Conservation (phyloP, 2,113 vertebrate species). For the Gasterosteus aculeatus region DNA sequence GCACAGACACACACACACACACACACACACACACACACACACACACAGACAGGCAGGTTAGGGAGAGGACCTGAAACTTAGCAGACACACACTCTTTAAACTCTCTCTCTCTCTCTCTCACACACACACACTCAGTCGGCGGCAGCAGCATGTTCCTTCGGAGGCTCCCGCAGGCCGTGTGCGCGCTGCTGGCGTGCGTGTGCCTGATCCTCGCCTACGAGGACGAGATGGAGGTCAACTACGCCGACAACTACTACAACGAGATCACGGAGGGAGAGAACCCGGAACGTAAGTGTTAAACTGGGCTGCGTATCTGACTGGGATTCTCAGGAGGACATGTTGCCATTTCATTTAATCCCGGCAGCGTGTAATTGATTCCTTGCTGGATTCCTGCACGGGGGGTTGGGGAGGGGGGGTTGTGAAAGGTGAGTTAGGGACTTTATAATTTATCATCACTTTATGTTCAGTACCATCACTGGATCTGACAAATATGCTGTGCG, state of each 20-base stretch:
- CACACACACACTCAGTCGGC: conserved; percentile 21
- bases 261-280: conserved; percentile 73
- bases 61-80: conserved; percentile 8
- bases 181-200: conserved; percentile 66
- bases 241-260: conserved; percentile 82
- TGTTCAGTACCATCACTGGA: neutral
- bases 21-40: conserved; percentile 15
- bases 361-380: conserved; percentile 17
- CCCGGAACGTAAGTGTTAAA: conserved; percentile 71
- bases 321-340: neutral
- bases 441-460: neutral
- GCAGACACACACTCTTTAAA: conserved; percentile 13
- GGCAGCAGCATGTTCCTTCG: conserved; percentile 66
- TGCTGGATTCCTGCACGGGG: neutral
- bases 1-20: conserved; percentile 21
- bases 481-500: neutral
- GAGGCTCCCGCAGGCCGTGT: conserved; percentile 71
- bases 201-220: conserved; percentile 78
- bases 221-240: conserved; percentile 78
- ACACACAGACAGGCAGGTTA: neutral
- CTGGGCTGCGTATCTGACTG: neutral
- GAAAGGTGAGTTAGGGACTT: conserved; percentile 25
- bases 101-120: conserved; percentile 5
- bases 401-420: neutral
- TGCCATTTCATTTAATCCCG: neutral